phyloP scores from a whole-genome alignment of 2,888 invertebrate genomes.

The Belgica antarctica region DNA sequence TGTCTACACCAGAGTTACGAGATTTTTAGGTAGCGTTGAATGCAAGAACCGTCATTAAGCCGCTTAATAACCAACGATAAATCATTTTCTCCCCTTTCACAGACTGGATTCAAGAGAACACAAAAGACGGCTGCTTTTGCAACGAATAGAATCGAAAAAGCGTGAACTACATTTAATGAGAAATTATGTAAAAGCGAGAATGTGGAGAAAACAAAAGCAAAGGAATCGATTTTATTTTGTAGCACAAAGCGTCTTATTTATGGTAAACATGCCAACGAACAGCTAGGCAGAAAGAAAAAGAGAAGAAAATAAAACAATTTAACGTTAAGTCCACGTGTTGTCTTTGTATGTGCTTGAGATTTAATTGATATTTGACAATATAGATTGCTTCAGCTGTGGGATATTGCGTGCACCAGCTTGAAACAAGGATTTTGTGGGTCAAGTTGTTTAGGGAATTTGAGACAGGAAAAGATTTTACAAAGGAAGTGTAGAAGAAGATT shows the following conservation, averaged over 20 bases:
- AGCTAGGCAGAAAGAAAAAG: too few species aligned
- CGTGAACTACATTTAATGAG: constrained; percentile 17
- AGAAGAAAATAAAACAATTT: background rate
- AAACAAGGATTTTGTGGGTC: too few species aligned
- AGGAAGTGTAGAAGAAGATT: too few species aligned
- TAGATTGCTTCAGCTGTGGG: too few species aligned
- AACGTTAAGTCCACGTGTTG: background rate
- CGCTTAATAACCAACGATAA: background rate
- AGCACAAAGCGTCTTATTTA: constrained; percentile 8
- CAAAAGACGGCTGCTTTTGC: constrained; percentile 80
- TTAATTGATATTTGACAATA: too few species aligned
- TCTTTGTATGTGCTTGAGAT: too few species aligned
- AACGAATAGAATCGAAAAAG: constrained; percentile 53
- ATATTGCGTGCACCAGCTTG: too few species aligned
- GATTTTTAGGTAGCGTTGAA: constrained; percentile 53
- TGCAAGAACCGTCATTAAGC: background rate
- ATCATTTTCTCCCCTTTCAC: constrained; percentile 4
- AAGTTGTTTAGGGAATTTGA: too few species aligned
- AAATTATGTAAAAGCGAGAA: background rate
- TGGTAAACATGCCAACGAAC: constrained; percentile 17
- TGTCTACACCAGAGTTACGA: constrained; percentile 69
- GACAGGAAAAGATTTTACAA: too few species aligned
- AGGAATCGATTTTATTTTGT: background rate
- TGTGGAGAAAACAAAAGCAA: constrained; percentile 2
- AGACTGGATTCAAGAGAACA: constrained; percentile 76